Base-by-base conservation (phyloP, 1,140 invertebrate genomes). In the Panulirus ornatus region DNA sequence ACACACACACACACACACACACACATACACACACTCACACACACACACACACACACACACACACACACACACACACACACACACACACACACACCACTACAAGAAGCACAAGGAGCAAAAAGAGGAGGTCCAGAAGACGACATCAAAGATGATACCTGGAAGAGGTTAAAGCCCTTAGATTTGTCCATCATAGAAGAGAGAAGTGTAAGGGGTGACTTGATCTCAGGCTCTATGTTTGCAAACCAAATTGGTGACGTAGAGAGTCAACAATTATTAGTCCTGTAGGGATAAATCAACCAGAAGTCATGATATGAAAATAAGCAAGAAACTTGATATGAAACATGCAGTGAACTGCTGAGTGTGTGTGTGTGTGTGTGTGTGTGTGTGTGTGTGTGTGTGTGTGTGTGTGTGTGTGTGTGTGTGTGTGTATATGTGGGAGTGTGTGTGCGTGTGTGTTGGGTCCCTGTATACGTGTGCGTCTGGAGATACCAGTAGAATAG, bases 281-380 rank as follows among this genome's bases (percentile, higher is more conserved):
- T 9, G 22, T 58, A 58, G 51, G 9, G 22, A 22, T 58, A 58
- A 9, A 58, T 58, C 9, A 11, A 58, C 9, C 22, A 58, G 22
- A 11, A 58, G 22, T 58, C 9, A 58, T 58, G 22, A 58, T 14
- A 58, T 58, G 51, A 58, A 58, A 11, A 58, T 58, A 58, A 9
- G 51, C 9, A 11, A 58, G 51, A 58, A 22, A 9, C 9, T 9
- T 58, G 22, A 9, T 14, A 11, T 14, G 9, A 22, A 11, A 58
- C 51, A 11, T 58, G 22, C 9, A 58, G 22, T 58, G 22, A 11
- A 58, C 22, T 14, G 9, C 9, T 9, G 8, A 22, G 58, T 63
- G 58, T 63, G 58, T 63, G 58, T 63, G 58, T 63, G 58, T 63
- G 58, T 63, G 58, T 63, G 58, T 63, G 58, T 63, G 58, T 63